Evolutionary conservation across 92 coral and sea anemone genomes (phyloP), one percentile per base, ranked within the genome.

Genomic region (Porites divaricata): DNA sequence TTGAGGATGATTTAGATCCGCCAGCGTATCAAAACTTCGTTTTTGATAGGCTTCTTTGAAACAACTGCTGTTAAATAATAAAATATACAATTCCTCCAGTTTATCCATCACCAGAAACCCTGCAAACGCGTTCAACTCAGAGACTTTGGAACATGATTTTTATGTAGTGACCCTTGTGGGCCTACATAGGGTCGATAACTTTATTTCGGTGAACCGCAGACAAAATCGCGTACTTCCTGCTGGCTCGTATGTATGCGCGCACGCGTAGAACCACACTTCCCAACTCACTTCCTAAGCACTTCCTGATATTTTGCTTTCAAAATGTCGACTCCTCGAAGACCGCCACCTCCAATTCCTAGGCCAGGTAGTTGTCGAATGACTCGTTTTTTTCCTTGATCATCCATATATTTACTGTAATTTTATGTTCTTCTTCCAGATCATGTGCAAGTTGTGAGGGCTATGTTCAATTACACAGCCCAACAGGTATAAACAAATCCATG

Each of bases 321-420:
- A 12, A 92, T 95, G 98, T 94, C 95, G 16, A 73, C 90, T 2
- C 97, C 96, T 24, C 88, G 89, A 65, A 85, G 98, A 50, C 97
- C 99, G n/a, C 98, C 99, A 6, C 99, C 99, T 78, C 99, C 99
- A 8, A 93, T 95, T 59, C 99, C 99, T 0, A 76, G 95, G 49
- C 99, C 99, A 89, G 98, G 99, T 97, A 68, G 74, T 62, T 17
- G 6, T 56, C 35, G 78, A 74, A 73, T 59, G 20, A 78, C 19
- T 50, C 8, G 53, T 14, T 57, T 63, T 63, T 63, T 62, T 16
- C 17, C 79, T 16, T 28, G 59, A 15, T 81, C 9, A 2, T 62
- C 14, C 50, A 62, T 35, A 45, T 49, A 0, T 72, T 59, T 50
- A 82, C 23, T 50, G 23, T 54, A 4, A 6, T 57, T 81, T 23